Evolutionary conservation across 2,888 invertebrate species (phyloP), one percentile per base, ranked within the genome.

Genomic region (Furcula furcula): DNA sequence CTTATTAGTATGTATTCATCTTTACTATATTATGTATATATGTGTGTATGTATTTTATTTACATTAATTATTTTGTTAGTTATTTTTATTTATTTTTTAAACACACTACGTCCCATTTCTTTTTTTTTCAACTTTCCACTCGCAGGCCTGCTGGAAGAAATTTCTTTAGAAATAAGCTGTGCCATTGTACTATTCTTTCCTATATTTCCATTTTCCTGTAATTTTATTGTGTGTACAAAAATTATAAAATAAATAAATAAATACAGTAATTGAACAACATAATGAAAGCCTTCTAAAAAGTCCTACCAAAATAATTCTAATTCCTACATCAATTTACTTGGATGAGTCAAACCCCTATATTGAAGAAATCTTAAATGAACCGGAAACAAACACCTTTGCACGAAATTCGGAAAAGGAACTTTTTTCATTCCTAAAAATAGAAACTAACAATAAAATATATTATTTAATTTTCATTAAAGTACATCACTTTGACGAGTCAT

Each of bases 341-440:
- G 58, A 60, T 12, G 54, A 63, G 16, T 47, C 57, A 4, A 57
- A 44, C n/a, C 54, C 49, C 0, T 47, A 54, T 28, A 7, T 54
- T 7, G 18, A 47, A 34, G 44, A 48, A 36, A 33, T 53, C 4
- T 18, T 63, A 11, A 7, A 5, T 9, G 36, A 36, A 12, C 1
- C 25, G 4, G 13, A n/a, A 5, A 11, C 14, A 1, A 4, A 22
- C 9, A 10, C 4, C 12, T 16, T 31, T 28, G 28, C 31, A 6
- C 26, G 11, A 7, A 25, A 18, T 12, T 5, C 11, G 13, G 46
- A 46, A 36, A 29, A 34, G 9, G 10, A 14, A n/a, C 13, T 41
- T 2, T 14, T 28, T 10, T 23, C 36, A 1, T 30, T 26, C 2
- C 2, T 19, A 14, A 3, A 25, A 9, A 15, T 29, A 2, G n/a